Percentiles rank a stretch among this genome's conserved stretches.
phyloP scores from a whole-genome alignment of 2,113 vertebrate species.

The Equus przewalskii region DNA sequence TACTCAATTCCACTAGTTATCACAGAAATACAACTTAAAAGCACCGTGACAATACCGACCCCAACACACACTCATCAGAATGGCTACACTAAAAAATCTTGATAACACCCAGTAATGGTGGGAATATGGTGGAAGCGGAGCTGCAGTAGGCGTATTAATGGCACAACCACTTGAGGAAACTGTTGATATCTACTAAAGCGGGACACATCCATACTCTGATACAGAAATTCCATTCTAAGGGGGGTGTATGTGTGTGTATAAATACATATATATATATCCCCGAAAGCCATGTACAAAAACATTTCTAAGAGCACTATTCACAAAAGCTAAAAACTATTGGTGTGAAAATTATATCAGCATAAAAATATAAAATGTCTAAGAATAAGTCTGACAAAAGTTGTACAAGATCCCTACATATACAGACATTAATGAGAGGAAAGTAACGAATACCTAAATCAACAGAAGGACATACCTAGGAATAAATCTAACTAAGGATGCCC shows the following conservation, averaged over 20 bases:
- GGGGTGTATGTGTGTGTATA: neutral
- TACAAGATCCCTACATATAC: neutral
- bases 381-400: neutral
- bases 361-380: neutral
- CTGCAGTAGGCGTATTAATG: neutral
- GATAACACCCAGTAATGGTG: too few relatives aligned
- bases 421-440: neutral
- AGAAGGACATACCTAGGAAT: neutral
- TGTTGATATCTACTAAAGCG: neutral
- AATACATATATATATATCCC: neutral
- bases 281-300: neutral
- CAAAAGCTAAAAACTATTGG: neutral
- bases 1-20: neutral
- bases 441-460: neutral
- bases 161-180: neutral
- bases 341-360: neutral
- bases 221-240: neutral
- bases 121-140: too few relatives aligned
- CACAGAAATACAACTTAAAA: neutral
- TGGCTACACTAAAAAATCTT: neutral
- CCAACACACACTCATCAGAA: neutral
- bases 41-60: neutral
- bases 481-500: neutral
- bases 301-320: neutral
- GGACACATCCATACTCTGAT: neutral